Evolutionary conservation across 2,113 vertebrate genomes (phyloP), one percentile per base, ranked within the genome.

Genomic region (Syrmaticus mikado): DNA sequence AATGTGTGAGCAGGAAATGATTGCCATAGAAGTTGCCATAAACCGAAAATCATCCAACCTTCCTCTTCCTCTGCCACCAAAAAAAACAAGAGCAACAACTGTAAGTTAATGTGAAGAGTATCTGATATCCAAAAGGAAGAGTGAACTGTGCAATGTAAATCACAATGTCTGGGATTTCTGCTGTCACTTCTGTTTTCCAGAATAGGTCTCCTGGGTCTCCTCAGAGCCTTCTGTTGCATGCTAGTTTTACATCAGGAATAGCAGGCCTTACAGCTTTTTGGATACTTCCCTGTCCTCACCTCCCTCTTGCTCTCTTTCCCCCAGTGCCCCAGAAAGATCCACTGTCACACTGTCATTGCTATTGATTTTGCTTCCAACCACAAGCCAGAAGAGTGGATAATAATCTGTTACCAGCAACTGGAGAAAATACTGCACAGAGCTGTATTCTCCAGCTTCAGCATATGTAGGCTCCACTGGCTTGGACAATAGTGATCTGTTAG

Each of bases 1-100:
- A 95, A 98, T 99, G 98, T 99, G 99, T 34, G 98, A 99, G 70
- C 98, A 98, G 92, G 99, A 99, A 95, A 98, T 99, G 97, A 97
- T 98, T 46, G 97, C 98, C 77, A 98, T 99, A 86, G 98, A 98
- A 71, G 97, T 98, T 66, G 99, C 99, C 91, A 97, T 99, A 73
- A 98, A 95, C 78, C 96, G 98, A 94, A 99, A 99, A 96, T 97
- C 98, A 64, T 98, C 98, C 87, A 98, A 97, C 95, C 98, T 98
- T 83, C 99, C 99, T 78, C 97, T 99, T 88, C 99, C 99, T 40
- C 97, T 99, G 88, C 99, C 99, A 81, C 99, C 99, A 82, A 99
- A 99, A 98, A 99, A 98, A 97, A 97, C 97, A 19, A 97, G 99
- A 92, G 73, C 96, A 55, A 98, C 98, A 82, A 98, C 97, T 94